These are phyloP conservation scores for Rafetus swinhoei DNA, from an alignment of 2,113 vertebrate genomes.

Conservation along the genomic window DNA sequence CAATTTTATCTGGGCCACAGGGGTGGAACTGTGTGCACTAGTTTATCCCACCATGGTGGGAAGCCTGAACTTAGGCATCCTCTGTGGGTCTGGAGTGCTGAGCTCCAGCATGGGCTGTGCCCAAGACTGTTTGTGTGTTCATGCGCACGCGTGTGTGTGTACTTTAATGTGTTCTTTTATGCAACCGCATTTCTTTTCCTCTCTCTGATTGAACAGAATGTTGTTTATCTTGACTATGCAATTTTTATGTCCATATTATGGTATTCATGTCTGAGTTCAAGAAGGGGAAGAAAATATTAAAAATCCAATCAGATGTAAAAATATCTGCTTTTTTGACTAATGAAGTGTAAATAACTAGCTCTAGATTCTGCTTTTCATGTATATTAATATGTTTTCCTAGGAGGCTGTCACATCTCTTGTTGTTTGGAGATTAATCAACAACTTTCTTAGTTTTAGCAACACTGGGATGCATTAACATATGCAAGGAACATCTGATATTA, in stretches of 20 bases:
- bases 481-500: not conserved
- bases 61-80: no score
- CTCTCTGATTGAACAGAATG: not conserved
- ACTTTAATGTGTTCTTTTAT: not conserved
- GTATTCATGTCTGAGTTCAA: not conserved
- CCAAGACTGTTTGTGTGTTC: no score
- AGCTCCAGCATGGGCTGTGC: no score
- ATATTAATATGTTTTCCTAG: not conserved
- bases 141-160: no score
- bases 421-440: not conserved
- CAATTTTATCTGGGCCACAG: no score
- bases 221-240: not conserved
- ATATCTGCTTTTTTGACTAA: not conserved
- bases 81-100: no score
- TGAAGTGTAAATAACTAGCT: not conserved
- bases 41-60: no score
- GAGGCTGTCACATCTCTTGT: not conserved
- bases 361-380: not conserved
- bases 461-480: conserved; percentile 2
- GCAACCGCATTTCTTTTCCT: not conserved
- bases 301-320: not conserved
- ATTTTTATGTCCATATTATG: not conserved
- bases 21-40: no score
- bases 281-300: not conserved
- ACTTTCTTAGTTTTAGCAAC: not conserved